These are phyloP conservation scores for Atethmia centrago DNA, from an alignment of 2,888 invertebrate species.

Conservation along the genomic window DNA sequence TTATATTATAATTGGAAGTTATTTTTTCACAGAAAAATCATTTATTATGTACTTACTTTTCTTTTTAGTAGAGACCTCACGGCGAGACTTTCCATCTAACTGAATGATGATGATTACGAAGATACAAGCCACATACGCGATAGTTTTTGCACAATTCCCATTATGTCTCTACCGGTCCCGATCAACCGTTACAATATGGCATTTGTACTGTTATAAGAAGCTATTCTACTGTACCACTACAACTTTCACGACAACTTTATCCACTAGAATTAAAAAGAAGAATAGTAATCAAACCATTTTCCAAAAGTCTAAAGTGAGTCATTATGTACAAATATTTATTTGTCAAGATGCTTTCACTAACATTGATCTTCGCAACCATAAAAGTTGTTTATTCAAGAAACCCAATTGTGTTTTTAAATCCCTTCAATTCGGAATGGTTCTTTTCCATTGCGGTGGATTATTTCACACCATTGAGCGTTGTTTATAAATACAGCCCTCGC, in stretches of 20 bases:
- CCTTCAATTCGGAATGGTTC: slow-evolving; percentile 68
- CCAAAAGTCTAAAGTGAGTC: slow-evolving; percentile 3
- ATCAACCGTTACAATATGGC: slow-evolving; percentile 68
- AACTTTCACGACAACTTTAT: slow-evolving; percentile 15
- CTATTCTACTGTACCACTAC: slow-evolving; percentile 55
- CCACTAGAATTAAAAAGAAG: not conserved
- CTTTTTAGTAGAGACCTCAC: not conserved
- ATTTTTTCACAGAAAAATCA: not conserved
- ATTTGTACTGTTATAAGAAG: slow-evolving; percentile 64
- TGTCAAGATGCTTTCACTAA: slow-evolving; percentile 46
- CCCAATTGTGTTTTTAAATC: slow-evolving; percentile 61
- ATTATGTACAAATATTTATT: slow-evolving; percentile 26
- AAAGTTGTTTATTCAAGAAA: slow-evolving; percentile 64
- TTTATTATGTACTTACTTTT: not conserved
- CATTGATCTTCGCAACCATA: slow-evolving; percentile 50
- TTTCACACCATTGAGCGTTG: slow-evolving; percentile 75
- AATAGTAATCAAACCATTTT: not conserved
- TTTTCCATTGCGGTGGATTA: slow-evolving; percentile 73
- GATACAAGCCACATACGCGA: slow-evolving; percentile 57
- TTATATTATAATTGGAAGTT: slow-evolving; percentile 2
- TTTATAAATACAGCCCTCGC: slow-evolving; percentile 81
- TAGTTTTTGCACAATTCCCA: slow-evolving; percentile 73
- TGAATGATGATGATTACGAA: slow-evolving; percentile 72
- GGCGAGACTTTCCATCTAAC: slow-evolving; percentile 26
- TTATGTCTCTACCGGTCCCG: slow-evolving; percentile 65